Evolutionary conservation across 1,140 invertebrate genomes (phyloP).

Genomic region (Bombyx mori): DNA sequence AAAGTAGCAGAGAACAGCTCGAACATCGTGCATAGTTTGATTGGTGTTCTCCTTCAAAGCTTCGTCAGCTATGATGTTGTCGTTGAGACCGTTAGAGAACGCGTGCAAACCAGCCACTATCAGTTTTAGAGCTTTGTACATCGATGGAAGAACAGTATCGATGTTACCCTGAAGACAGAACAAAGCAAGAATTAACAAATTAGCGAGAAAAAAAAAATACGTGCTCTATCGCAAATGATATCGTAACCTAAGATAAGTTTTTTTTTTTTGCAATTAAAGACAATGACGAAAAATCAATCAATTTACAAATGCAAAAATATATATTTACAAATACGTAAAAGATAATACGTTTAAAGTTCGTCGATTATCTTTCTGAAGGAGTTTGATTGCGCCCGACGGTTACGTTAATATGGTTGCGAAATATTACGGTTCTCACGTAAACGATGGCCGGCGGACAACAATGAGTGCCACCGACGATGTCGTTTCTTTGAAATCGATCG

Average conservation of each 20-base stretch:
- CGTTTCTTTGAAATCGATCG: slow-evolving; percentile 64
- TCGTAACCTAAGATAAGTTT: too few relatives aligned
- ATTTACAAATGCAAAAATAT: too few relatives aligned
- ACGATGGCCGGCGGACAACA: slow-evolving; percentile 59
- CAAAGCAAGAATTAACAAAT: not conserved
- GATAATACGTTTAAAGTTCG: slow-evolving; percentile 4
- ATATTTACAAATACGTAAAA: not conserved
- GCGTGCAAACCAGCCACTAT: slow-evolving; percentile 41
- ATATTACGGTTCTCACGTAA: slow-evolving; percentile 68
- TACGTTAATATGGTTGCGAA: slow-evolving; percentile 46
- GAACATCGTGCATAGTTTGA: slow-evolving; percentile 37
- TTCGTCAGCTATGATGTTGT: slow-evolving; percentile 32
- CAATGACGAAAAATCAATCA: too few relatives aligned
- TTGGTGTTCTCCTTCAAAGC: slow-evolving; percentile 36
- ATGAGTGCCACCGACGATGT: slow-evolving; percentile 65
- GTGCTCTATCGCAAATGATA: too few relatives aligned
- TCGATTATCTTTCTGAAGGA: slow-evolving; percentile 30
- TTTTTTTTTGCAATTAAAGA: too few relatives aligned
- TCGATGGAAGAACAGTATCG: slow-evolving; percentile 37
- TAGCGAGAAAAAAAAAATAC: too few relatives aligned
- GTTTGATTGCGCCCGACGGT: slow-evolving; percentile 35
- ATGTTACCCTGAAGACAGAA: slow-evolving; percentile 45
- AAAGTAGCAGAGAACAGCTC: slow-evolving; percentile 51
- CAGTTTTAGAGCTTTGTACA: slow-evolving; percentile 57
- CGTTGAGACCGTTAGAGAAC: slow-evolving; percentile 29